phyloP scores from a whole-genome alignment of 2,797 vertebrate genomes.

The Anas bernieri region DNA sequence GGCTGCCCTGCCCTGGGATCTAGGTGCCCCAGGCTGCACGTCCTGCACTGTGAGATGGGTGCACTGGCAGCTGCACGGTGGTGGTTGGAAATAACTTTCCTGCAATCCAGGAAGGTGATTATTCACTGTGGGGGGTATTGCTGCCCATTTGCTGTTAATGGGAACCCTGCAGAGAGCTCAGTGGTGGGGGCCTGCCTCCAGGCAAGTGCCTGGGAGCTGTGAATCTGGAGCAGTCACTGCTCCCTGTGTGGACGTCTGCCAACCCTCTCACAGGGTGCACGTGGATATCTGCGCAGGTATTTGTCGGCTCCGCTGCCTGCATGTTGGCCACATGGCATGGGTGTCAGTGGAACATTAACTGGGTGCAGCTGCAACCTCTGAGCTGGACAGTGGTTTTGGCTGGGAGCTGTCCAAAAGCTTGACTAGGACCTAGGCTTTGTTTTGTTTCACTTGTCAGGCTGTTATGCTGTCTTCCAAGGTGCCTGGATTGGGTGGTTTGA shows the following conservation, averaged over 20 bases:
- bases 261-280: fast-evolving
- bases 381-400: neutral
- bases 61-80: neutral
- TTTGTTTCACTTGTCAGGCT: neutral
- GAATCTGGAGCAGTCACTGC: fast-evolving
- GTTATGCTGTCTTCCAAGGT: neutral
- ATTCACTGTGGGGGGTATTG: neutral
- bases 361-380: neutral
- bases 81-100: neutral
- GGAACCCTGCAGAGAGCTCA: neutral
- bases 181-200: neutral
- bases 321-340: fast-evolving
- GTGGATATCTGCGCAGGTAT: fast-evolving
- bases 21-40: too few relatives aligned
- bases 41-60: neutral
- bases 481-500: neutral
- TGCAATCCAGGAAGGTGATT: neutral
- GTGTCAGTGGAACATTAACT: neutral
- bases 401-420: neutral
- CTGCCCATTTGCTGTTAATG: neutral
- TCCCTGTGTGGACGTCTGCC: fast-evolving
- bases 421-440: neutral
- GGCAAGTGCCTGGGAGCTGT: neutral
- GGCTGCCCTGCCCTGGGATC: neutral
- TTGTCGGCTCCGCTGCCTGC: neutral